phyloP scores from a whole-genome alignment of 2,888 invertebrate species.

The Octonoba sinensis region DNA sequence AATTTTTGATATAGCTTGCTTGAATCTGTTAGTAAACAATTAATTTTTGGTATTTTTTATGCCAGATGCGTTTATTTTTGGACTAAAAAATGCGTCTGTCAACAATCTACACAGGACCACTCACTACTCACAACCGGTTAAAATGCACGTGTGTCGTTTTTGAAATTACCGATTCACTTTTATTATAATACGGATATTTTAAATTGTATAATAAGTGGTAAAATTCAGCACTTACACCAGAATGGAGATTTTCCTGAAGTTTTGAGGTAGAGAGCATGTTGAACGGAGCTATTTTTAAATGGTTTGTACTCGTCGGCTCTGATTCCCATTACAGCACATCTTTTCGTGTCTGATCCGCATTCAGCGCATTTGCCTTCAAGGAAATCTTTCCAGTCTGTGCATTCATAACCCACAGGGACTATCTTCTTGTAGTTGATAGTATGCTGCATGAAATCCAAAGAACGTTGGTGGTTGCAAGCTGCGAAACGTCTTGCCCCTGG shows the following conservation, averaged over 20 bases:
- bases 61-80: no score
- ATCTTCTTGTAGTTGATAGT: slow-evolving; percentile 83
- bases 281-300: slow-evolving; percentile 33
- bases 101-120: no score
- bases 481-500: slow-evolving; percentile 75
- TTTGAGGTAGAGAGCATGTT: slow-evolving; percentile 38
- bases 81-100: no score
- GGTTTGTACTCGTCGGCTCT: slow-evolving; percentile 68
- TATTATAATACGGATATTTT: neutral
- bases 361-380: slow-evolving; percentile 80
- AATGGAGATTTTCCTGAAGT: slow-evolving; percentile 55
- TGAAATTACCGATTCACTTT: no score
- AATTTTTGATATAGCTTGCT: no score
- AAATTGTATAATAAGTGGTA: neutral
- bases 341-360: slow-evolving; percentile 76
- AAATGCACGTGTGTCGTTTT: no score
- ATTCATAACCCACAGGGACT: slow-evolving; percentile 85
- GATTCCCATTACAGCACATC: slow-evolving; percentile 84
- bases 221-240: slow-evolving; percentile 44
- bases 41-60: no score
- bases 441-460: slow-evolving; percentile 86
- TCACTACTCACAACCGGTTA: no score
- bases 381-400: slow-evolving; percentile 83
- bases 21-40: no score
- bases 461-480: slow-evolving; percentile 87